phyloP scores from a whole-genome alignment of 1,140 invertebrate genomes.

The Drosophila pachea region DNA sequence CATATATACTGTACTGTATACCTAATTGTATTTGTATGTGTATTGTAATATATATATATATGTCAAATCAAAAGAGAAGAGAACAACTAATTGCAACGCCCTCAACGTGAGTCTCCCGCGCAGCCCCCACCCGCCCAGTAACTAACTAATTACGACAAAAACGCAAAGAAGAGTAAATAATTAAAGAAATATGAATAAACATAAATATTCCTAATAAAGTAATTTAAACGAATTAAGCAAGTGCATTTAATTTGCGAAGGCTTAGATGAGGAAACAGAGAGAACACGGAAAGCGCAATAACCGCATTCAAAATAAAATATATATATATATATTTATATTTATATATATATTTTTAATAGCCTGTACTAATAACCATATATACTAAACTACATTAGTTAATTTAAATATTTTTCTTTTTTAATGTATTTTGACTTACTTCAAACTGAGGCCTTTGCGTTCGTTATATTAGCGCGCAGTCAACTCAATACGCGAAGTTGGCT shows the following conservation, averaged over 20 bases:
- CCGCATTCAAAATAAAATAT: too few relatives aligned
- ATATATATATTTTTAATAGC: too few relatives aligned
- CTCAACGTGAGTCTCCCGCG: not conserved
- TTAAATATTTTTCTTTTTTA: too few relatives aligned
- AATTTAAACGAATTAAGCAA: constrained; percentile 26
- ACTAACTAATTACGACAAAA: constrained; percentile 16
- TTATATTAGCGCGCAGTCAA: too few relatives aligned
- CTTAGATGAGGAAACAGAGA: constrained; percentile 2
- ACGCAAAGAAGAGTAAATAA: constrained; percentile 2
- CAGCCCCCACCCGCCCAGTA: constrained; percentile 3
- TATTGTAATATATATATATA: constrained; percentile 31
- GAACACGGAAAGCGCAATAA: too few relatives aligned
- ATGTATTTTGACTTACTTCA: too few relatives aligned
- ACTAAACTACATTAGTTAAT: too few relatives aligned
- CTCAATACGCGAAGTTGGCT: too few relatives aligned
- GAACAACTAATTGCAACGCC: not conserved
- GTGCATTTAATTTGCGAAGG: too few relatives aligned
- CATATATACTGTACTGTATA: constrained; percentile 30
- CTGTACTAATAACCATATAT: too few relatives aligned
- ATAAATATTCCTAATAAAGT: constrained; percentile 42
- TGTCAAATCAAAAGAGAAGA: constrained; percentile 25
- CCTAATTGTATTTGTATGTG: constrained; percentile 37
- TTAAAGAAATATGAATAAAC: not conserved
- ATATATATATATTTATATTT: too few relatives aligned
- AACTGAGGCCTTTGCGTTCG: too few relatives aligned